Percentiles rank a stretch among this genome's conserved stretches.
Conservation (phyloP, 1,140 invertebrate genomes). For the Bombus waltoni region DNA sequence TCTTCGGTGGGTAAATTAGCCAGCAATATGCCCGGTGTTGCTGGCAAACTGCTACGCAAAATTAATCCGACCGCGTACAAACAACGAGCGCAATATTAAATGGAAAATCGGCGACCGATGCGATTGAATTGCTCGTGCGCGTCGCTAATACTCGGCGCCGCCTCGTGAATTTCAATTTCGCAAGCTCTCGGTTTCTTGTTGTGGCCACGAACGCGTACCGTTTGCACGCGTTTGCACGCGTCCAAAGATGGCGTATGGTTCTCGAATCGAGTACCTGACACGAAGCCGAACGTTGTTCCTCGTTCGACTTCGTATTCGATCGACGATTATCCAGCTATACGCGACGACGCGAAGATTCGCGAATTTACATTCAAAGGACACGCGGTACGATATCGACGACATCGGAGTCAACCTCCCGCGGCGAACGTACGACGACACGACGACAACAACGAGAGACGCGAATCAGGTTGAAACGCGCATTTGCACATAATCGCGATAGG, state of each 20-base stretch:
- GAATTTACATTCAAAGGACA: conserved; percentile 35
- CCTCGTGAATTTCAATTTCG: conserved; percentile 33
- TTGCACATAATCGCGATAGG: conserved; percentile 53
- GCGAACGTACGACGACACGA: too few relatives aligned
- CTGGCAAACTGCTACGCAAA: conserved; percentile 56
- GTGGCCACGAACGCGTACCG: too few relatives aligned
- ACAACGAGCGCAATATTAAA: conserved; percentile 53
- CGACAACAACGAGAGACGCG: not conserved
- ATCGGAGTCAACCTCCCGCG: not conserved
- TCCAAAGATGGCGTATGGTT: not conserved
- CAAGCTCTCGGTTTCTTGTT: not conserved
- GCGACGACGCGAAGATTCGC: not conserved
- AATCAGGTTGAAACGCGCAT: conserved; percentile 1
- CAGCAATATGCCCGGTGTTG: conserved; percentile 53
- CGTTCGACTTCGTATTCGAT: not conserved
- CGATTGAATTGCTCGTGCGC: conserved; percentile 50
- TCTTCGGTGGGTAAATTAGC: conserved; percentile 60
- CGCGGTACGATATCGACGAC: not conserved
- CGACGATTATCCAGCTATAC: not conserved
- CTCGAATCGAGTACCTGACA: not conserved
- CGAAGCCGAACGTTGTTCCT: not conserved
- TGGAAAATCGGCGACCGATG: conserved; percentile 49
- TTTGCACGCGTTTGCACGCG: not conserved
- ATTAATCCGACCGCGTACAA: conserved; percentile 60
- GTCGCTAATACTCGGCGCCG: conserved; percentile 26